Evolutionary conservation across 1,140 invertebrate species (phyloP), one percentile per base, ranked within the genome.

Genomic region (Drosophila chauvacae): DNA sequence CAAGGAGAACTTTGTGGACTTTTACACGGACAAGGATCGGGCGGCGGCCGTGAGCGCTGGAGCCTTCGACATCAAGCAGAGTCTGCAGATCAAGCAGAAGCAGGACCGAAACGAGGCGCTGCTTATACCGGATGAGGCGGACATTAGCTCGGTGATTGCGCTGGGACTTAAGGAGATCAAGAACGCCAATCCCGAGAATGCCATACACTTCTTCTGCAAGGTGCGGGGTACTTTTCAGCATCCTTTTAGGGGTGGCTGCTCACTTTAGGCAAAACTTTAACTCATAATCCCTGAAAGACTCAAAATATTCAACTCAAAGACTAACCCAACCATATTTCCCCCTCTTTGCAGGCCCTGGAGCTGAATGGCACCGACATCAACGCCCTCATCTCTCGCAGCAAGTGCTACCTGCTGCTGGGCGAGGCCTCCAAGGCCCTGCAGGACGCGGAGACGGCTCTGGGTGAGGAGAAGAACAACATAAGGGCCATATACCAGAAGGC

Each of bases 401-500:
- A 97, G 92, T 99, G 98, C 92, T 96, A 97, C 91, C 93, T 99
- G n/a, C 94, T 97, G 41, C 93, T 98, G 11, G 98, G 98, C 9
- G 95, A 98, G 87, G 95, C 97, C 1, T 94, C 95, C 23, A 95
- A 96, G 82, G 97, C 97, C 0, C 93, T 98, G 7, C 93, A 95
- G 70, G 98, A 99, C 91, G 97, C 97, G 0, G 96, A 98, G 90
- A 94, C 94, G 1, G 97, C 97, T 0, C 92, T 98, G 0, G 93
- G 94, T 44, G 94, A 96, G 56, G 96, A 98, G 72, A 95, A 96
- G 50, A 95, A 95, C 47, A 96, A 96, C 86, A 96, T 97, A 2
- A 96, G 95, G 92, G 97, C 96, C n/a, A 94, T 98, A 44, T 97
- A 96, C 83, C 97, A 97, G 88, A 98, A 98, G 93, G 98, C 98